Evolutionary conservation across 1,140 invertebrate genomes (phyloP).

Genomic region (Lasaia peninsularis): DNA sequence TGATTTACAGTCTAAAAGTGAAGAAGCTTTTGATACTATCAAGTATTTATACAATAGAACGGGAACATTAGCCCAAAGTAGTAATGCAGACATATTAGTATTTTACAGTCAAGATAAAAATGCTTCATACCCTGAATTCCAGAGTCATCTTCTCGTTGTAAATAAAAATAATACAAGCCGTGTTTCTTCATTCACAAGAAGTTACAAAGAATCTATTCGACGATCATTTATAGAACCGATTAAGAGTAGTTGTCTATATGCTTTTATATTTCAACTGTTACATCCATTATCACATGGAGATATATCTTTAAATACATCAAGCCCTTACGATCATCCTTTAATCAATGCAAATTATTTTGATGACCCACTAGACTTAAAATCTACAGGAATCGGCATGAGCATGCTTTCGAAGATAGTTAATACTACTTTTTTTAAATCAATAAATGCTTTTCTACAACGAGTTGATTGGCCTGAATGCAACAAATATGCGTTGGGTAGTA

Average conservation of each 20-base stretch:
- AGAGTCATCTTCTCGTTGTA: slow-evolving; percentile 28
- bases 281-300: slow-evolving; percentile 66
- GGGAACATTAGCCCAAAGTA: slow-evolving; percentile 29
- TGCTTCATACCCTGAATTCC: slow-evolving; percentile 37
- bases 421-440: slow-evolving; percentile 55
- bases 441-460: slow-evolving; percentile 50
- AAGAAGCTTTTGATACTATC: neutral
- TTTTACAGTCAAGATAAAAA: slow-evolving; percentile 33
- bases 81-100: slow-evolving; percentile 27
- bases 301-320: slow-evolving; percentile 44
- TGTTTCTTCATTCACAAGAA: slow-evolving; percentile 7
- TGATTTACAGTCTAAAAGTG: slow-evolving; percentile 10
- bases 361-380: slow-evolving; percentile 85
- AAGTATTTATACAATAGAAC: slow-evolving; percentile 25
- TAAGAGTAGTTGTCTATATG: slow-evolving; percentile 46
- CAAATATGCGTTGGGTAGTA: slow-evolving; percentile 60
- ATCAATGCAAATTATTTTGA: slow-evolving; percentile 74
- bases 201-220: slow-evolving; percentile 47
- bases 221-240: slow-evolving; percentile 52
- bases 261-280: slow-evolving; percentile 50
- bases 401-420: slow-evolving; percentile 51
- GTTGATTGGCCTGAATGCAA: slow-evolving; percentile 60
- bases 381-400: slow-evolving; percentile 80
- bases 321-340: slow-evolving; percentile 78
- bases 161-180: slow-evolving; percentile 13